Percentiles rank a stretch among this genome's conserved stretches.
Evolutionary conservation across 2,113 vertebrate genomes (phyloP).

Genomic region (Catharus fuscescens): DNA sequence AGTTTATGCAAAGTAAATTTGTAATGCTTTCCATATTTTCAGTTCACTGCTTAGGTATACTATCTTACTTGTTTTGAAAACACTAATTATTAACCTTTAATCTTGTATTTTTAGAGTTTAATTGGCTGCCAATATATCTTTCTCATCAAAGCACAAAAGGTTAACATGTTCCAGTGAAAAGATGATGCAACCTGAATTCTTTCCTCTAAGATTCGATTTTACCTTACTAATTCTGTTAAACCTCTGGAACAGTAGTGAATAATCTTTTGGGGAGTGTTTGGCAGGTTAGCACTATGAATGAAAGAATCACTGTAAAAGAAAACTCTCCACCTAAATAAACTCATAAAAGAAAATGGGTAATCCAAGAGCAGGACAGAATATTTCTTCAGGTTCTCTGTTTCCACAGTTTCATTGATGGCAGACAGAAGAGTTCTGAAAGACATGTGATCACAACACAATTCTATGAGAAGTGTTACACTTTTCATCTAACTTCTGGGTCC

Average conservation of each 20-base stretch:
- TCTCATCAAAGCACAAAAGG: neutral
- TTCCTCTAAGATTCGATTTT: neutral
- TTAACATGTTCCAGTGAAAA: neutral
- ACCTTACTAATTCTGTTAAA: neutral
- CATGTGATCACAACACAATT: neutral
- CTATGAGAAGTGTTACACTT: neutral
- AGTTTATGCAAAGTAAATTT: neutral
- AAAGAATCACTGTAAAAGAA: neutral
- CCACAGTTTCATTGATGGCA: neutral
- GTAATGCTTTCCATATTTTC: conserved; percentile 14
- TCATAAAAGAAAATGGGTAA: neutral
- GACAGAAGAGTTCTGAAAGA: neutral
- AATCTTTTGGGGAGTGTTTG: neutral
- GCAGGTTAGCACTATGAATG: neutral
- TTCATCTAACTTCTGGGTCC: neutral
- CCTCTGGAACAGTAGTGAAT: neutral
- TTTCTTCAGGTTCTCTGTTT: neutral
- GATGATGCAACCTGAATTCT: neutral
- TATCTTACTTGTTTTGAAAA: neutral
- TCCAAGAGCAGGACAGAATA: neutral
- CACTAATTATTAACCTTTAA: neutral
- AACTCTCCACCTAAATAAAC: neutral
- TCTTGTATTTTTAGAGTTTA: neutral
- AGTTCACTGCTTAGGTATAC: neutral
- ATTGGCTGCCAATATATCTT: neutral